Conservation (phyloP, 2,888 invertebrate genomes). For the Invenusta paracnida region DNA sequence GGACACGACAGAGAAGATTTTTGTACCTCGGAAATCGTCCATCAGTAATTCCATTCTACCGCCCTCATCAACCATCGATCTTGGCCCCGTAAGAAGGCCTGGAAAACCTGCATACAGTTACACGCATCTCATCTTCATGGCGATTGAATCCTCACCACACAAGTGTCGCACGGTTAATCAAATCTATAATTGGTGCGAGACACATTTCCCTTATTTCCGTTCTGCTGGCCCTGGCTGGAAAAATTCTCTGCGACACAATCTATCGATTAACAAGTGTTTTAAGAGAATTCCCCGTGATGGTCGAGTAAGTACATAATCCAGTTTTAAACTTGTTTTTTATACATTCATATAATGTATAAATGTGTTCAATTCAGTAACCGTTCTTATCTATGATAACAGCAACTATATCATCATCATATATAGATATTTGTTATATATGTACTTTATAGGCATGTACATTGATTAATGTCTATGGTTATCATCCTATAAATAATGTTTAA, state of each 20-base stretch:
- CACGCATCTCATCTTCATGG: constrained; percentile 42
- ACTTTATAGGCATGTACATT: no score
- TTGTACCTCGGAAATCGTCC: neutral
- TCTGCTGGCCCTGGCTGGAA: constrained; percentile 40
- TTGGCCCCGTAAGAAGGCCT: neutral
- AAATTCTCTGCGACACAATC: constrained; percentile 41
- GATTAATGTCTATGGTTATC: no score
- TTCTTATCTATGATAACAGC: no score
- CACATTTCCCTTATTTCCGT: constrained; percentile 40
- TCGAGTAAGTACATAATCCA: no score
- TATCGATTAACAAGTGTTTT: constrained; percentile 40
- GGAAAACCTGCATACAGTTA: constrained; percentile 38
- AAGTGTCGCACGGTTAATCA: constrained; percentile 42
- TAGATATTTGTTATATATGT: no score
- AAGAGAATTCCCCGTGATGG: constrained; percentile 39
- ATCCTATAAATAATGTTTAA: no score
- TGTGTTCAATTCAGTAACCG: no score
- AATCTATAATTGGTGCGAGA: constrained; percentile 43
- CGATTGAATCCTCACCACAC: constrained; percentile 39
- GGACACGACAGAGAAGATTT: neutral
- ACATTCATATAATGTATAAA: no score
- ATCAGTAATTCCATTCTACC: no score
- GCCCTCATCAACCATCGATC: neutral
- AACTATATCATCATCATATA: no score
- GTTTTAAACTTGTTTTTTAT: no score